A percentile compares a stretch with the other conserved stretches of the same genome.
These are phyloP conservation scores for Dicrurus megarhynchus DNA, from an alignment of 2,113 vertebrate genomes.

Conservation along the genomic window DNA sequence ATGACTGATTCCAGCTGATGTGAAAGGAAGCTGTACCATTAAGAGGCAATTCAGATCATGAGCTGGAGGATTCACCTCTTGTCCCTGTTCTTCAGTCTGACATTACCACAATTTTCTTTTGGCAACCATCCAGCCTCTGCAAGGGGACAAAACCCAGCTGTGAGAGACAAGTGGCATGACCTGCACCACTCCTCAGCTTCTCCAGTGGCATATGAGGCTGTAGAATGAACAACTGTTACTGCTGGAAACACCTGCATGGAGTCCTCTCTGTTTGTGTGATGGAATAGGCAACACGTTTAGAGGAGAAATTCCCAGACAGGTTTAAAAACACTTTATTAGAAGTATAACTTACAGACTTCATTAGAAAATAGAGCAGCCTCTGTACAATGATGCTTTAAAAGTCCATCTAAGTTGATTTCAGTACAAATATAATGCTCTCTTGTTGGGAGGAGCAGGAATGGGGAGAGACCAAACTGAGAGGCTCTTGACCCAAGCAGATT, in stretches of 20 bases:
- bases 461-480: neutral
- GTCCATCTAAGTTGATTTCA: neutral
- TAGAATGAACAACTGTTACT: neutral
- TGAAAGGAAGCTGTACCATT: neutral
- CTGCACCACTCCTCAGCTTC: neutral
- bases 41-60: neutral
- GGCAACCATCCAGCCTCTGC: neutral
- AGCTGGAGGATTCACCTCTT: neutral
- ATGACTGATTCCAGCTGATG: neutral
- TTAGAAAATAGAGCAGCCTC: conserved; percentile 1
- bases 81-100: neutral
- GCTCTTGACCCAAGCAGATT: neutral
- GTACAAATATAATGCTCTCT: conserved; percentile 2
- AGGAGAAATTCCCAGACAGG: neutral
- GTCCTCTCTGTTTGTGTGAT: neutral
- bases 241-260: neutral
- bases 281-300: neutral
- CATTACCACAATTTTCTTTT: neutral
- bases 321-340: conserved; percentile 45
- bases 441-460: neutral
- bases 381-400: neutral
- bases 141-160: neutral
- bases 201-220: rapidly evolving
- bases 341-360: conserved; percentile 33
- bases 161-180: neutral